Percentiles rank a stretch among this genome's conserved stretches.
Evolutionary conservation across 1,140 invertebrate species (phyloP).

Genomic region (Solenopsis invicta): DNA sequence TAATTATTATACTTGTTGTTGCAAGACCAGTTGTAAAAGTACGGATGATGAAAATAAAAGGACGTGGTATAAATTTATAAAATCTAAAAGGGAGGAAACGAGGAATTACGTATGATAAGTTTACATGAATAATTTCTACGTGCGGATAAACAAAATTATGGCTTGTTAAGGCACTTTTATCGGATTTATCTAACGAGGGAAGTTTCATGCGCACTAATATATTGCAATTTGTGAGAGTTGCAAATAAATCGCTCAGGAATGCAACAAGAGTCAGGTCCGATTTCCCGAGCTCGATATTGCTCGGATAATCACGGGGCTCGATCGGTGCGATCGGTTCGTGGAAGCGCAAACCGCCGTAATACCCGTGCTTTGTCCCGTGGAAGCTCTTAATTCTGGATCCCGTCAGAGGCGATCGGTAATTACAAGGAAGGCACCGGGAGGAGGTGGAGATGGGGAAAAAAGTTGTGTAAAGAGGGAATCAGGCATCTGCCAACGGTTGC

Average conservation of each 20-base stretch:
- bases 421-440: conserved; percentile 36
- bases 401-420: conserved; percentile 57
- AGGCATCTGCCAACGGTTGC: conserved; percentile 66
- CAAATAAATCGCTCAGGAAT: not conserved
- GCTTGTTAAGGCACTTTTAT: not conserved
- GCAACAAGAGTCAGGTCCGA: conserved; percentile 18
- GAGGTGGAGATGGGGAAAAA: conserved; percentile 40
- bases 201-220: not conserved
- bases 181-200: not conserved
- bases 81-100: not conserved
- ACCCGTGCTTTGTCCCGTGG: conserved; percentile 61
- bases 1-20: not conserved
- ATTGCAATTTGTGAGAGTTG: conserved; percentile 17
- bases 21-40: not conserved
- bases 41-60: not conserved
- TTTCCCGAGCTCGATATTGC: conserved; percentile 30
- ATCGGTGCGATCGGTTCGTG: conserved; percentile 63
- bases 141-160: not conserved
- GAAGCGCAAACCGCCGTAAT: conserved; percentile 61
- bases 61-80: not conserved
- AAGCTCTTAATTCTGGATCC: conserved; percentile 68
- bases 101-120: not conserved
- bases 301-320: conserved; percentile 47
- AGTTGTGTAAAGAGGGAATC: conserved; percentile 60
- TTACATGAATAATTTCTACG: not conserved